Evolutionary conservation across 2,888 invertebrate genomes (phyloP).

Genomic region (Choreutis nemorana): DNA sequence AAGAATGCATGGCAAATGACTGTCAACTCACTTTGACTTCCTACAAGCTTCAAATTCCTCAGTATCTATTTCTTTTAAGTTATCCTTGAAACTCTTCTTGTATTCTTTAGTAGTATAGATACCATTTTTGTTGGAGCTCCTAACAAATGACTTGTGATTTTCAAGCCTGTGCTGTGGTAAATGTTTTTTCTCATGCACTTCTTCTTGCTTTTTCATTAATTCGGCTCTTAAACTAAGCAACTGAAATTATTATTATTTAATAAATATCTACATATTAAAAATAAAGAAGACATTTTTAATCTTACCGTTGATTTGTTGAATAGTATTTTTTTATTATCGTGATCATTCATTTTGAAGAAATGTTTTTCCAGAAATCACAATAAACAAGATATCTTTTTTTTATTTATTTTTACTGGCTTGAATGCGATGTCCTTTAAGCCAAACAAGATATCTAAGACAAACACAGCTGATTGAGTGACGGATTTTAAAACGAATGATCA

Average conservation of each 20-base stretch:
- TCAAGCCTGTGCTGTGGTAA: slow-evolving; percentile 59
- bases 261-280: slow-evolving; percentile 5
- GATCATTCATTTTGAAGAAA: slow-evolving; percentile 46
- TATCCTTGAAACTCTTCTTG: slow-evolving; percentile 38
- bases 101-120: slow-evolving; percentile 34
- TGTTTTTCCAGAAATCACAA: no score
- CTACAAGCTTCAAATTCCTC: slow-evolving; percentile 56
- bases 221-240: slow-evolving; percentile 90
- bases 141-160: slow-evolving; percentile 46
- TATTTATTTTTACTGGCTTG: no score
- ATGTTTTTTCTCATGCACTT: slow-evolving; percentile 74
- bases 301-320: slow-evolving; percentile 66
- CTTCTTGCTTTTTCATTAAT: slow-evolving; percentile 84
- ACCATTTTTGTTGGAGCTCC: slow-evolving; percentile 42
- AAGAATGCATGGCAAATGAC: slow-evolving; percentile 3
- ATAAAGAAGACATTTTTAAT: slow-evolving; percentile 9
- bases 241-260: slow-evolving; percentile 26
- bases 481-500: no score
- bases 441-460: no score
- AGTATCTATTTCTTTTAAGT: slow-evolving; percentile 36
- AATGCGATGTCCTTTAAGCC: no score
- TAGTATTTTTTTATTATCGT: slow-evolving; percentile 43
- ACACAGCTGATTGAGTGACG: no score
- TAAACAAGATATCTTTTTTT: no score
- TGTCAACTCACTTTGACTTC: slow-evolving; percentile 35